Evolutionary conservation across 92 coral and sea anemone species (phyloP), one percentile per base, ranked within the genome.

Genomic region (Porites divaricata): DNA sequence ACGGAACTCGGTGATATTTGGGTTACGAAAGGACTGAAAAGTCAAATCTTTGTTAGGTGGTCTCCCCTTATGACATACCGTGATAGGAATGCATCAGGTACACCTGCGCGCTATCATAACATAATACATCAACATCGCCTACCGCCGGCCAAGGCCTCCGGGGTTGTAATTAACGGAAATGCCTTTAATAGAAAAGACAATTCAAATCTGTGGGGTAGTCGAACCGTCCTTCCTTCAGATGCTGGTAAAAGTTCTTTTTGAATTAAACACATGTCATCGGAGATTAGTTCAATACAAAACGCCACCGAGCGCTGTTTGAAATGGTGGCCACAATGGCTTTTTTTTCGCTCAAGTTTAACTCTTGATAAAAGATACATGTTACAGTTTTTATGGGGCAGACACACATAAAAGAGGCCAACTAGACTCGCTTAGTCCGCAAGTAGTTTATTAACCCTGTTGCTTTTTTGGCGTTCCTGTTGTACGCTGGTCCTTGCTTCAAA

Each of bases 211-310:
- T 16, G 65, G 75, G 75, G 22, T 10, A 24, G 15, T 21, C 21
- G 16, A 25, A 26, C 15, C 54, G 8, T 26, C 63, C 15, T 74
- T 67, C 79, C 59, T 23, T 56, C 61, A 28, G 9, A 9, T 24
- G 48, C 76, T 53, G 54, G 73, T 14, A 2, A 12, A 35, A 14
- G 2, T 19, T 2, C 8, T 14, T 6, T 57, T 12, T 69, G 76
- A 80, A 68, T 69, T 19, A 57, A 56, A 9, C 19, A 68, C 21
- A 53, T 69, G 85, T 80, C 76, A 80, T 67, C 84, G 16, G 7
- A n/a, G 75, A 79, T 79, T 50, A 79, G 21, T 4, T 54, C 45
- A 49, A 63, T 21, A 13, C 41, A 63, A 77, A 16, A 20, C 41
- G 52, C 24, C 19, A 51, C 83, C 73, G 16, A 78, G 50, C 72